A percentile compares a stretch with the other conserved stretches of the same genome.
These are phyloP conservation scores for Pachyrhynchus sulphureomaculatus DNA, from an alignment of 1,140 invertebrate species.

Conservation along the genomic window DNA sequence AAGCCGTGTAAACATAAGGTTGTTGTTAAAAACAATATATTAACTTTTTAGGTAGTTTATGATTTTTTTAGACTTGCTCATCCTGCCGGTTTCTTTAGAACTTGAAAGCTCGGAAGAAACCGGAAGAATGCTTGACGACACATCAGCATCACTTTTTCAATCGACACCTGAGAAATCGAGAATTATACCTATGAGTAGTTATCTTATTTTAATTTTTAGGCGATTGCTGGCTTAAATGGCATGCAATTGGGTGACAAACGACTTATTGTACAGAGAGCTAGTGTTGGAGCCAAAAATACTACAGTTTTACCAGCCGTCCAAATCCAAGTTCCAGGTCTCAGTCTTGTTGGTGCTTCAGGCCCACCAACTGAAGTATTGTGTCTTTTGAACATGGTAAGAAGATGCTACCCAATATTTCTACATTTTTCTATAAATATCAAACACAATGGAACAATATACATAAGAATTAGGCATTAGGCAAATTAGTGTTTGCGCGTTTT, in stretches of 20 bases:
- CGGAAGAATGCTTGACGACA: too few relatives aligned
- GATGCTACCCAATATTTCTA: neutral
- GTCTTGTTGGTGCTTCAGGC: constrained; percentile 82
- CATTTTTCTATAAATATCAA: neutral
- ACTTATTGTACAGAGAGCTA: constrained; percentile 95
- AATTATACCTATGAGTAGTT: too few relatives aligned
- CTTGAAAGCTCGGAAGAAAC: too few relatives aligned
- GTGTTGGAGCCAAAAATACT: constrained; percentile 92
- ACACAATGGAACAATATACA: neutral
- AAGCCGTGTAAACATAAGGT: too few relatives aligned
- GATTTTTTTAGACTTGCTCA: too few relatives aligned
- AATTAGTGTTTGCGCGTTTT: too few relatives aligned
- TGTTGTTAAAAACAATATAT: too few relatives aligned
- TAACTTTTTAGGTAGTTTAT: too few relatives aligned
- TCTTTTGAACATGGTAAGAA: constrained; percentile 93
- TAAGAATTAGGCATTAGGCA: neutral
- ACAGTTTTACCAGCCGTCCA: constrained; percentile 72
- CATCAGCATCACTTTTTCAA: too few relatives aligned
- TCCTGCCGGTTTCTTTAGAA: too few relatives aligned
- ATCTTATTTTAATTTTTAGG: too few relatives aligned
- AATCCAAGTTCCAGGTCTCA: constrained; percentile 94
- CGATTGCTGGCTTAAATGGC: constrained; percentile 97
- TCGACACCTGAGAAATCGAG: too few relatives aligned
- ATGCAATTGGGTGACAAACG: constrained; percentile 99
- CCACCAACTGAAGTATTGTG: constrained; percentile 96